Conservation (phyloP, 37 sponge, comb jelly and placozoan species). For the Halisarca cf. caerulea region DNA sequence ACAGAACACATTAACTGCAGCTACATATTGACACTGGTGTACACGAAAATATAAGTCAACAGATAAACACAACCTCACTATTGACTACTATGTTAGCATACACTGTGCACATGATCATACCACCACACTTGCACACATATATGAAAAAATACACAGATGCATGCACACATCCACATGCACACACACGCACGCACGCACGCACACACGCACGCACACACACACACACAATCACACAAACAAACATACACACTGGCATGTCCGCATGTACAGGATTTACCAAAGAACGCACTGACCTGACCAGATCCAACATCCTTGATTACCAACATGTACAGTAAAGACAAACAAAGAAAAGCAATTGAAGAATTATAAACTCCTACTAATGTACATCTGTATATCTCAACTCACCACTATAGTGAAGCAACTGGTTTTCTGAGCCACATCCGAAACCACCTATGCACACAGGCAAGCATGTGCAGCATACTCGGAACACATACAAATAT, state of each 20-base stretch:
- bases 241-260: neutral
- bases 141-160: neutral
- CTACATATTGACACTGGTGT: neutral
- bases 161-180: neutral
- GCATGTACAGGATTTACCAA: neutral
- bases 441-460: conserved; percentile 45
- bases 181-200: conserved; percentile 5
- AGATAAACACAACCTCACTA: neutral
- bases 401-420: conserved; percentile 64
- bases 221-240: neutral
- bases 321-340: neutral
- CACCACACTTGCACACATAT: conserved; percentile 11
- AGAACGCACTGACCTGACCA: neutral
- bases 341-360: too few species aligned
- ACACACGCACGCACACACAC: conserved; percentile 13
- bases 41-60: neutral
- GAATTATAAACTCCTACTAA: too few species aligned
- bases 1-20: neutral
- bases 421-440: conserved; percentile 17
- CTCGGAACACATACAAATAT: neutral
- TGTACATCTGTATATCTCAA: neutral
- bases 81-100: too few species aligned
- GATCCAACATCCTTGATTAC: neutral
- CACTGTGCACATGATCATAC: neutral
- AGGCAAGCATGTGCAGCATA: neutral